Percentiles rank a stretch among this genome's conserved stretches.
Conservation (phyloP, 1,140 invertebrate genomes). For the Listronotus oregonensis region DNA sequence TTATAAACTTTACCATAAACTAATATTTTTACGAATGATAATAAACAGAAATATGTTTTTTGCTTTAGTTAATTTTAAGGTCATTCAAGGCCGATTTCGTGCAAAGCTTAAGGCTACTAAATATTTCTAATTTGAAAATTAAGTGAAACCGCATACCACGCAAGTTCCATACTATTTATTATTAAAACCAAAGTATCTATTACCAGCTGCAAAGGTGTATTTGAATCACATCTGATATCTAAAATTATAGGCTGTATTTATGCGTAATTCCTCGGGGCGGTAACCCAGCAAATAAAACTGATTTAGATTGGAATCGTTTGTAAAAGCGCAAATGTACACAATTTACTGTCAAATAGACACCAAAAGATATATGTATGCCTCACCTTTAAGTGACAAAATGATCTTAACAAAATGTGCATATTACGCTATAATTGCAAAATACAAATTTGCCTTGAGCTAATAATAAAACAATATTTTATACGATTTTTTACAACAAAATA, state of each 20-base stretch:
- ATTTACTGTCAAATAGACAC: conserved; percentile 5
- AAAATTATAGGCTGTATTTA: conserved; percentile 22
- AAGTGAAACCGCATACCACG: conserved; percentile 25
- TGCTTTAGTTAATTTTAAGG: conserved; percentile 25
- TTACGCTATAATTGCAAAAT: too few species aligned
- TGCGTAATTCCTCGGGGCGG: conserved; percentile 19
- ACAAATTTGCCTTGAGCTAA: too few species aligned
- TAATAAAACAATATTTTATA: too few species aligned
- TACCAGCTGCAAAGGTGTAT: conserved; percentile 24
- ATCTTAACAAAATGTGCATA: too few species aligned
- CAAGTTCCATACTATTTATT: conserved; percentile 23
- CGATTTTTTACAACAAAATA: too few species aligned
- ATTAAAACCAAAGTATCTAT: conserved; percentile 27
- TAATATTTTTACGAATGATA: background rate
- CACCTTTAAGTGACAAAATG: conserved; percentile 17
- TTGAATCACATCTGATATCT: conserved; percentile 30
- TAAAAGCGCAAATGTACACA: conserved; percentile 22
- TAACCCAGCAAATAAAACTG: conserved; percentile 18
- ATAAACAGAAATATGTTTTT: background rate
- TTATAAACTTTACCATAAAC: background rate
- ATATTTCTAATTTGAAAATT: conserved; percentile 26
- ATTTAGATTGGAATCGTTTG: conserved; percentile 23
- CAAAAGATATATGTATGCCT: conserved; percentile 9
- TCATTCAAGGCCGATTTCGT: conserved; percentile 28
- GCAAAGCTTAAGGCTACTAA: conserved; percentile 12